Base-by-base conservation (phyloP, 1,140 invertebrate species). In the Drusus annulatus region DNA sequence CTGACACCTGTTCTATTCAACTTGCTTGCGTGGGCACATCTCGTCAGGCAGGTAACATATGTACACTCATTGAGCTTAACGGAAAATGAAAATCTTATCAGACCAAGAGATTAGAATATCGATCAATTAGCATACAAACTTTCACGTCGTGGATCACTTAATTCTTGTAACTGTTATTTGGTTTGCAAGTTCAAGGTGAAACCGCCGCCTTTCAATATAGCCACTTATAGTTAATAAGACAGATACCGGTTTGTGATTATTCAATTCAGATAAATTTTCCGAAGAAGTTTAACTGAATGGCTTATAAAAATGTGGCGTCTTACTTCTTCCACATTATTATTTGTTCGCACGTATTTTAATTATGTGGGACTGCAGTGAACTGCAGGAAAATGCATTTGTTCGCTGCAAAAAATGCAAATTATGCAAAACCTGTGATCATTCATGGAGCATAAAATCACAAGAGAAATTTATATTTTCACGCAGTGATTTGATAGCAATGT, bases 171-270 rank as follows among this genome's bases (percentile, higher is more conserved):
- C 17, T 60, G 63, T 36, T 21, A 21, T 71, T 71, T 71, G 68
- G 54, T 71, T 71, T 52, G 23, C 10, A 23, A 71, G 68, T 54
- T 71, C 21, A 52, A 71, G 45, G 68, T 54, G 68, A 71, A 54
- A 54, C 51, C 68, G 50, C 25, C 36, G 65, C n/a, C 19, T 51
- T 15, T 60, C 21, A 23, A 60, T 45, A 13, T 13, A 45, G 36
- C 13, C 8, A 60, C 23, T 60, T 23, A 19, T n/a, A n/a, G n/a
- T 60, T 60, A n/a, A 56, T 56, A 19, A 17, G 17, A 45, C 36
- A 10, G 31, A 21, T 19, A 50, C 65, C 17, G 65, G 68, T 52
- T 71, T 71, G 45, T 45, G 10, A 45, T 45, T 45, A 45, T 45
- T 45, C 36, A 45, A 45, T 45, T 45, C 0, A 45, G 36, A 45